Percentiles rank a stretch among this genome's conserved stretches.
phyloP scores from a whole-genome alignment of 2,113 vertebrate genomes.

The Etheostoma cragini region DNA sequence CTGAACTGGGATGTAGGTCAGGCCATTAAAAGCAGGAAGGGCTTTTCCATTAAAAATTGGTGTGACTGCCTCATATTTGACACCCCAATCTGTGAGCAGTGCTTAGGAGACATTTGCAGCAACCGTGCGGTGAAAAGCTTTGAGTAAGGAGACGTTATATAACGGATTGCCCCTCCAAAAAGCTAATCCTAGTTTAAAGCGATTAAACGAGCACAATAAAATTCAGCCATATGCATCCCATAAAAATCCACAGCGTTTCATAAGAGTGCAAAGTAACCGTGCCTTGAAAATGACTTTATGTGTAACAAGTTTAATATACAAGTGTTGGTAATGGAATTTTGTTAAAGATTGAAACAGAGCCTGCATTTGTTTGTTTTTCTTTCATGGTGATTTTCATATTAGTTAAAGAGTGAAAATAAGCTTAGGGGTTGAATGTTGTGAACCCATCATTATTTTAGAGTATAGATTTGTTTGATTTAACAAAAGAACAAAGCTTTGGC shows the following conservation, averaged over 20 bases:
- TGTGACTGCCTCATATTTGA: constrained; percentile 78
- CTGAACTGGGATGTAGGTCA: constrained; percentile 98
- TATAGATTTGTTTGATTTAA: constrained; percentile 23
- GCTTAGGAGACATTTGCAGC: constrained; percentile 50
- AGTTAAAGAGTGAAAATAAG: constrained; percentile 23
- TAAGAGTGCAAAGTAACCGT: constrained; percentile 75
- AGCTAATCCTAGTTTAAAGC: constrained; percentile 77
- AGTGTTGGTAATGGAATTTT: constrained; percentile 44
- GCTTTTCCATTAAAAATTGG: constrained; percentile 78
- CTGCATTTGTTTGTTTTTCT: constrained; percentile 9
- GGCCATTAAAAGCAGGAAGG: constrained; percentile 94
- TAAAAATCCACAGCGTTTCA: constrained; percentile 75
- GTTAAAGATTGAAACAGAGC: constrained; percentile 59
- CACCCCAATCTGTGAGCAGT: constrained; percentile 68
- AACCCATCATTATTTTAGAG: constrained; percentile 31
- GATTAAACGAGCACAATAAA: constrained; percentile 77
- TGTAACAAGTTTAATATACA: constrained; percentile 57
- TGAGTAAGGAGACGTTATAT: constrained; percentile 41
- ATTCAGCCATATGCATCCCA: constrained; percentile 72
- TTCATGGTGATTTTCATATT: constrained; percentile 13
- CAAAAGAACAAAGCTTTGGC: constrained; percentile 14
- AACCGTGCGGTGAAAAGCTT: constrained; percentile 34
- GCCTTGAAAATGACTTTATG: constrained; percentile 59
- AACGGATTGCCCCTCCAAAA: constrained; percentile 63
- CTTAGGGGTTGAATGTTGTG: constrained; percentile 2